Evolutionary conservation across 2,113 vertebrate species (phyloP), one percentile per base, ranked within the genome.

Genomic region (Monopterus albus): DNA sequence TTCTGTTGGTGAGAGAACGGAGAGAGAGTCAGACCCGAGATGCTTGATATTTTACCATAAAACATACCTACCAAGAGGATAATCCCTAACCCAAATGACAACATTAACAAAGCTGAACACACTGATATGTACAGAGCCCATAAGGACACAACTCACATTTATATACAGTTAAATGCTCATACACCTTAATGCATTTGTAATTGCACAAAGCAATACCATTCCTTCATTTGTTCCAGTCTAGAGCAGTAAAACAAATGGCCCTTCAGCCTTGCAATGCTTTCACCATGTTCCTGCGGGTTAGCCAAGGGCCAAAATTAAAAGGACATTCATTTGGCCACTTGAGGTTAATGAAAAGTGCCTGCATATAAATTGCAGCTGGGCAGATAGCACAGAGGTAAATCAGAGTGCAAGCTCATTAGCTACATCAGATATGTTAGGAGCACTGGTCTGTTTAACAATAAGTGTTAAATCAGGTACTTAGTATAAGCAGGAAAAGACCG

Each of bases 1-100:
- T 97, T 96, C 96, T 98, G 65, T 0, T 7, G 28, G 13, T 43
- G 2, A 12, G 10, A 11, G 23, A 33, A 66, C 15, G 75, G n/a
- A 57, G 33, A 66, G 17, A 52, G 8, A n/a, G 6, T 72, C 21
- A 49, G 10, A 64, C 17, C 26, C 31, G 11, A 36, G 35, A 14
- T 35, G 2, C 11, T 1, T 5, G 15, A n/a, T n/a, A n/a, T n/a
- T 29, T 26, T 14, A 43, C 7, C 7, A 13, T 8, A 38, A 21
- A 33, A 63, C 3, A 18, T 12, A 20, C 13, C 7, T 3, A 4
- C 6, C 39, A 15, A 7, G n/a, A 42, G 23, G 23, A 38, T 28
- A 26, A 39, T 46, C 6, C 21, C 7, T 26, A 13, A 29, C 12
- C 18, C 7, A 25, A 25, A 17, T n/a, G 0, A 23, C 2, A 47